Conservation (phyloP, 1,140 invertebrate genomes). For the Phortica variegata region DNA sequence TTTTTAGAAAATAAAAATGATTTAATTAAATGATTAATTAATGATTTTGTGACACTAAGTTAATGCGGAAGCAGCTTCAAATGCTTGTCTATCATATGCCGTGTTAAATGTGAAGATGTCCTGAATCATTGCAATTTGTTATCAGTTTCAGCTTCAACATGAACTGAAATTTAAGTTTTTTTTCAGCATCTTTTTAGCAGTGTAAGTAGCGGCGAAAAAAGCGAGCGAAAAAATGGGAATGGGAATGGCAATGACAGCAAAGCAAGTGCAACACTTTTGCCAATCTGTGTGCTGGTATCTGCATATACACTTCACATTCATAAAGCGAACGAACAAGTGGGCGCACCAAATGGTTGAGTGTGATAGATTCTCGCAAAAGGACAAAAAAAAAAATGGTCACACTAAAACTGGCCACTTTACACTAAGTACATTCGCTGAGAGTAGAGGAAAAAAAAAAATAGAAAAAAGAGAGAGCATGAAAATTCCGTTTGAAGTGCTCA, state of each 20-base stretch:
- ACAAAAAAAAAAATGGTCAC: no score
- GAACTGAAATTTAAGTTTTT: constrained; percentile 47
- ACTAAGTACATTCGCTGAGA: constrained; percentile 50
- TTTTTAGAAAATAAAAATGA: no score
- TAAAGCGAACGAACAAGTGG: constrained; percentile 5
- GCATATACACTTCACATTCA: constrained; percentile 5
- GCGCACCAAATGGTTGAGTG: constrained; percentile 28
- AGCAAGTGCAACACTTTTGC: neutral
- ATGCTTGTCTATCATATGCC: no score
- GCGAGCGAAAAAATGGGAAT: neutral
- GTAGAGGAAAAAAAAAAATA: no score
- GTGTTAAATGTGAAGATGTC: no score
- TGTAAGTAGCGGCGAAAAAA: neutral
- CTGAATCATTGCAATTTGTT: no score
- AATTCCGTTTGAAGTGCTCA: constrained; percentile 51
- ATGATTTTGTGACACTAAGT: no score
- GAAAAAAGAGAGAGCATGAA: no score
- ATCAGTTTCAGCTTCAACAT: constrained; percentile 51
- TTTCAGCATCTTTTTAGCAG: constrained; percentile 11
- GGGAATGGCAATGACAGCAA: neutral
- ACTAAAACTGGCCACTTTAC: constrained; percentile 41
- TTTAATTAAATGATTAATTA: no score
- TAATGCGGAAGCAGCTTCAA: no score
- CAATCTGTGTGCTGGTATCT: neutral
- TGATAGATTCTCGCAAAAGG: no score